These are phyloP conservation scores for Drosophila kanapiae DNA, from an alignment of 1,140 invertebrate species.

Conservation along the genomic window DNA sequence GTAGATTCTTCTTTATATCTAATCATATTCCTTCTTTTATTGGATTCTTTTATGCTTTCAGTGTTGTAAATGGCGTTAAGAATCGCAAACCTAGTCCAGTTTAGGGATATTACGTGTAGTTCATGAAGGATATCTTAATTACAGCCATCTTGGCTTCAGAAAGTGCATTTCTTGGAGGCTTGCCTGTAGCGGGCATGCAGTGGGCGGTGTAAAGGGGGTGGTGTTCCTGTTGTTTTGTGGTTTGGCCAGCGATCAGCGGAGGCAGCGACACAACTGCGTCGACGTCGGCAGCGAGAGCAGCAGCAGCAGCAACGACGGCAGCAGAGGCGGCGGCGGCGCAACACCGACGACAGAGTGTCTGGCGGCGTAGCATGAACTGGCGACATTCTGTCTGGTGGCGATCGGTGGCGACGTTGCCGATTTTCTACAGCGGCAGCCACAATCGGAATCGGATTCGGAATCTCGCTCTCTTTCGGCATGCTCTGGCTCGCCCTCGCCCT, in stretches of 20 bases:
- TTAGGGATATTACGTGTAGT: not conserved
- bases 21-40: not conserved
- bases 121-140: not conserved
- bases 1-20: too few relatives aligned
- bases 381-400: slow-evolving; percentile 95
- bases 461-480: slow-evolving; percentile 4
- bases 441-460: slow-evolving; percentile 15
- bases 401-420: slow-evolving; percentile 89
- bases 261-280: slow-evolving; percentile 11
- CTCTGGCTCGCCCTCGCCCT: slow-evolving; percentile 24
- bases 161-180: not conserved
- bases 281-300: slow-evolving; percentile 15
- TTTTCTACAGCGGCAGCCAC: slow-evolving; percentile 85
- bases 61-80: not conserved
- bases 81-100: not conserved
- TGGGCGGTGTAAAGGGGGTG: slow-evolving; percentile 9
- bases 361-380: slow-evolving; percentile 89
- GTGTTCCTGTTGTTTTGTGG: slow-evolving; percentile 9
- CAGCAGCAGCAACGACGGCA: slow-evolving; percentile 82
- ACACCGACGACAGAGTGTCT: slow-evolving; percentile 89
- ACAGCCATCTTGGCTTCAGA: too few relatives aligned
- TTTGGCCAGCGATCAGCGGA: slow-evolving; percentile 5
- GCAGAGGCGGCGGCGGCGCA: slow-evolving; percentile 85
- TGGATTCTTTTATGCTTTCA: not conserved
- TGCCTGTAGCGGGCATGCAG: slow-evolving; percentile 2